Conservation (phyloP, 92 coral and sea anemone genomes). For the Bergia sp. region DNA sequence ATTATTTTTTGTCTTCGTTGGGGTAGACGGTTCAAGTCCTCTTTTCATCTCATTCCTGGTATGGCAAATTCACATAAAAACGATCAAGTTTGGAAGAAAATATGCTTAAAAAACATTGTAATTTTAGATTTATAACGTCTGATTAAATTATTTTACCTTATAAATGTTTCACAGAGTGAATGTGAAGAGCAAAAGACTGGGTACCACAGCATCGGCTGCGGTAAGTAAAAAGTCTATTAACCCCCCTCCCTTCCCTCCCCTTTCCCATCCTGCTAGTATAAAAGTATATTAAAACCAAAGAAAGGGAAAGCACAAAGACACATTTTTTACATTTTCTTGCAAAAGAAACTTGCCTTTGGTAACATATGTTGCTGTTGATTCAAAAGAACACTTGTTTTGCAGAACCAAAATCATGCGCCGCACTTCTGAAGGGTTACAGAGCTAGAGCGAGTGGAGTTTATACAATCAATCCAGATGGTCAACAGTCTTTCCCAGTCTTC, state of each 20-base stretch:
- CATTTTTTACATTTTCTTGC: background rate
- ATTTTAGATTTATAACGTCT: too few species aligned
- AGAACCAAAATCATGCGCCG: slow-evolving; percentile 21
- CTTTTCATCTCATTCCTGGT: too few species aligned
- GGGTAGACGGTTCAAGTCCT: too few species aligned
- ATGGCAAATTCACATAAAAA: too few species aligned
- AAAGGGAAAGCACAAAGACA: too few species aligned
- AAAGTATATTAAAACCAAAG: too few species aligned
- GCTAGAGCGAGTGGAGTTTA: slow-evolving; percentile 14
- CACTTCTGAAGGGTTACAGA: background rate
- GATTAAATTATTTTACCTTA: too few species aligned
- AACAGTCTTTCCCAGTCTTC: background rate
- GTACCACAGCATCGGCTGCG: background rate
- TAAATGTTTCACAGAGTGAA: background rate
- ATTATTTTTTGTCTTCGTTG: too few species aligned
- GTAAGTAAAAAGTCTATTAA: background rate
- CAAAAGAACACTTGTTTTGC: background rate
- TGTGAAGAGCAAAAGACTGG: background rate
- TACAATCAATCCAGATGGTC: slow-evolving; percentile 19
- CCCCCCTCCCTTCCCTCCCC: background rate
- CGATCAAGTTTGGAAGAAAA: too few species aligned
- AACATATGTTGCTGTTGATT: background rate
- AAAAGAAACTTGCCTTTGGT: too few species aligned
- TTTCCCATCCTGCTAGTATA: too few species aligned
- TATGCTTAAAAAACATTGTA: too few species aligned